A percentile compares a stretch with the other conserved stretches of the same genome.
These are phyloP conservation scores for Pachycephala philippinensis DNA, from an alignment of 2,113 vertebrate species.

Conservation along the genomic window DNA sequence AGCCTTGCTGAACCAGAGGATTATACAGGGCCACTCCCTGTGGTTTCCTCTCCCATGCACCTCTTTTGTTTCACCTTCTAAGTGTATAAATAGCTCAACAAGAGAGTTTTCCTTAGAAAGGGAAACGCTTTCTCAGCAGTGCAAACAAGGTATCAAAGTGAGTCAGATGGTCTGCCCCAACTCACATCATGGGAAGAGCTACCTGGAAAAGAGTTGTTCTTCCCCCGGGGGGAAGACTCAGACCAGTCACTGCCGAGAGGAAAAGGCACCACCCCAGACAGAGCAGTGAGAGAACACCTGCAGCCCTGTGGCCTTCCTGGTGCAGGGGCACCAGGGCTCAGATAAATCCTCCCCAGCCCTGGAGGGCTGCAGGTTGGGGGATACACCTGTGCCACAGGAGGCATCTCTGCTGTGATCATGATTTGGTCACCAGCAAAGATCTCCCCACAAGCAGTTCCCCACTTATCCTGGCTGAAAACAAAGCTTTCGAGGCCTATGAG, in stretches of 20 bases:
- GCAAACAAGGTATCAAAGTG: background rate
- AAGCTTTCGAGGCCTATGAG: background rate
- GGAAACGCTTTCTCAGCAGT: background rate
- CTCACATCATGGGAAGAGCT: background rate
- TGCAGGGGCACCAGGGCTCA: background rate
- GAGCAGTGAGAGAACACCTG: background rate
- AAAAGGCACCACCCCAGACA: background rate
- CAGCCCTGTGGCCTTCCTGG: background rate
- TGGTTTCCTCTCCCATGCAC: background rate
- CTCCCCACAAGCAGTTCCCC: background rate
- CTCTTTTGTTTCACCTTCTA: background rate
- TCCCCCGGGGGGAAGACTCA: background rate
- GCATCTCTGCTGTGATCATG: background rate
- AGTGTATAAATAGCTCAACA: background rate
- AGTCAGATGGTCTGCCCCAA: background rate
- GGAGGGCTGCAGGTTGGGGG: background rate
- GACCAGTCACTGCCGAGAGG: background rate
- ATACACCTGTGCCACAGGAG: fast-evolving
- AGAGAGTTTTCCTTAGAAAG: background rate
- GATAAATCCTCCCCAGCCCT: background rate
- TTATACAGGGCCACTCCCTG: background rate
- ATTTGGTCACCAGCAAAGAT: background rate
- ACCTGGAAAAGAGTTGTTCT: background rate
- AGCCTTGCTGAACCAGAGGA: background rate
- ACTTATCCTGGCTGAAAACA: background rate